Conservation (phyloP, 2,888 invertebrate genomes). For the Pristionchus maxplancki region DNA sequence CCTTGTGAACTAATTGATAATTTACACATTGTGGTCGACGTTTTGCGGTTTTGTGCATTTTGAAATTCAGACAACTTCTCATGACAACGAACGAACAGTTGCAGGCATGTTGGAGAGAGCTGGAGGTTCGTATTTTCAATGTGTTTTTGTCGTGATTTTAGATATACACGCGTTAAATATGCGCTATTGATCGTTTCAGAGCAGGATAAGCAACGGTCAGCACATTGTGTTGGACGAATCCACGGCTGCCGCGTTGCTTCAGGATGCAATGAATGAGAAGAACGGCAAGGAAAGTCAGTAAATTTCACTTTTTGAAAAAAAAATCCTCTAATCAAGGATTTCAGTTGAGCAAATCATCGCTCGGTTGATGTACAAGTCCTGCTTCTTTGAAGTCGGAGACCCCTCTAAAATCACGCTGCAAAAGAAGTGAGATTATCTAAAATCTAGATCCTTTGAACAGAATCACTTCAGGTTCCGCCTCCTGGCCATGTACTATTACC, state of each 20-base stretch:
- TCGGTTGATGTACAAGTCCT: neutral
- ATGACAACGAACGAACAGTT: neutral
- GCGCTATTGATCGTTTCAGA: neutral
- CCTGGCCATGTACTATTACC: neutral
- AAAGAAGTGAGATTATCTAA: neutral
- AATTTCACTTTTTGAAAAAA: neutral
- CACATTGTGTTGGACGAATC: neutral
- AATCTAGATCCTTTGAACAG: too few relatives aligned
- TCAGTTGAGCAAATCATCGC: conserved; percentile 5
- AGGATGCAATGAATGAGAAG: neutral
- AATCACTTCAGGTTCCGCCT: neutral
- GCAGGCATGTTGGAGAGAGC: neutral
- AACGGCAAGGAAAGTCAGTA: neutral
- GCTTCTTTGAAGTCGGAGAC: neutral
- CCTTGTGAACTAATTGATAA: neutral
- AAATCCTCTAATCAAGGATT: too few relatives aligned
- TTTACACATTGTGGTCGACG: neutral
- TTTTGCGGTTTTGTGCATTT: neutral
- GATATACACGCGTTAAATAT: too few relatives aligned
- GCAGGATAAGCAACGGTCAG: neutral
- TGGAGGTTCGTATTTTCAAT: neutral
- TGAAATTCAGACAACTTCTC: neutral
- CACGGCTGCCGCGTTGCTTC: neutral
- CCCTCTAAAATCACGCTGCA: neutral
- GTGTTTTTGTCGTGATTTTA: neutral